These are phyloP conservation scores for Pomatostomus ruficeps DNA, from an alignment of 2,113 vertebrate genomes.

Conservation along the genomic window DNA sequence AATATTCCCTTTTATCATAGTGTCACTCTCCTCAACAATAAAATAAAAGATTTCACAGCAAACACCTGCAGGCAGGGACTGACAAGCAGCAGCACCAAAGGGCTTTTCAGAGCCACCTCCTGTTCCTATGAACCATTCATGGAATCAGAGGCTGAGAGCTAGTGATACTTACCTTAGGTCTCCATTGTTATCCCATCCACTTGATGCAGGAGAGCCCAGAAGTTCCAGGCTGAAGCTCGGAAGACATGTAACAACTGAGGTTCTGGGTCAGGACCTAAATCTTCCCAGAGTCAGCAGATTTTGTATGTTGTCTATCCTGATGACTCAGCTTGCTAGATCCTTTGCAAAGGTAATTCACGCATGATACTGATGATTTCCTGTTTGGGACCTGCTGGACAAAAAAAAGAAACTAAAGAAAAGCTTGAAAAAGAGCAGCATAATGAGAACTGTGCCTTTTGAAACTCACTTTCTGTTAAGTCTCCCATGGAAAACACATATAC, in stretches of 20 bases:
- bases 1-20: conserved; percentile 9
- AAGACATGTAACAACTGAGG: conserved; percentile 13
- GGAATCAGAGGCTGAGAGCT: background rate
- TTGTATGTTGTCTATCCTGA: conserved; percentile 13
- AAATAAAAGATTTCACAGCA: conserved; percentile 28
- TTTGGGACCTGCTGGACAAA: conserved; percentile 1
- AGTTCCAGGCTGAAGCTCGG: background rate
- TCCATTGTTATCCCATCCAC: background rate
- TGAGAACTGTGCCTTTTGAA: conserved; percentile 16
- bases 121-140: background rate
- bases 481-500: background rate
- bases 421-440: background rate
- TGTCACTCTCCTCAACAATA: background rate
- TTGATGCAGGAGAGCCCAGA: background rate
- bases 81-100: conserved; percentile 28
- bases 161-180: conserved; percentile 28
- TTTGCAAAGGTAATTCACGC: conserved; percentile 39
- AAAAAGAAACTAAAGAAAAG: background rate
- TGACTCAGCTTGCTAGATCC: conserved; percentile 28
- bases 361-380: conserved; percentile 5
- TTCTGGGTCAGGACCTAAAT: conserved; percentile 47
- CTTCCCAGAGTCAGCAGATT: conserved; percentile 57
- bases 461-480: conserved; percentile 15
- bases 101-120: background rate
- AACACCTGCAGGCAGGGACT: conserved; percentile 14